Percentiles rank a stretch among this genome's conserved stretches.
phyloP scores from a whole-genome alignment of 2,888 invertebrate genomes.

The Pelosia muscerda region DNA sequence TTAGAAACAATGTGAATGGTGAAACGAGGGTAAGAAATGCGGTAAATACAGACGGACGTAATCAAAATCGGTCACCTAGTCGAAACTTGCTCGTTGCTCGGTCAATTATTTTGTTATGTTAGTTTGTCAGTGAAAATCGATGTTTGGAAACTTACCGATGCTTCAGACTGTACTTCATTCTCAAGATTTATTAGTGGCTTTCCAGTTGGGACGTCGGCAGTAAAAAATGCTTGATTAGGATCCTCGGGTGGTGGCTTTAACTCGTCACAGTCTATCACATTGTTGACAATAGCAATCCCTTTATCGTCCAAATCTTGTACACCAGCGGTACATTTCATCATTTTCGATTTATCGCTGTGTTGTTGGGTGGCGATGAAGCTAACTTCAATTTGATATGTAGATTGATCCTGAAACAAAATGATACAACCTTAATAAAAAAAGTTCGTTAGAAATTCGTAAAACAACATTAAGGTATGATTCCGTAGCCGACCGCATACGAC shows the following conservation, averaged over 20 bases:
- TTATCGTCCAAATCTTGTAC: conserved; percentile 59
- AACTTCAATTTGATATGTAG: conserved; percentile 64
- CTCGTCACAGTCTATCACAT: conserved; percentile 63
- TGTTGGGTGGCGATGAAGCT: conserved; percentile 63
- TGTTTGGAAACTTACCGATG: conserved; percentile 62
- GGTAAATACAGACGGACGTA: too few relatives aligned
- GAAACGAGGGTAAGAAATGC: too few relatives aligned
- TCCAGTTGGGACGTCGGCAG: conserved; percentile 44
- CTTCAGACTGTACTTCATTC: conserved; percentile 74
- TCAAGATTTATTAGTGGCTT: conserved; percentile 68
- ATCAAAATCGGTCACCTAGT: too few relatives aligned
- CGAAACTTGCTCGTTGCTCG: too few relatives aligned
- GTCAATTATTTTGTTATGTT: too few relatives aligned
- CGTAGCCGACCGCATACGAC: too few relatives aligned
- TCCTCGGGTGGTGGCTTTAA: conserved; percentile 41
- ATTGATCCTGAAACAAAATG: conserved; percentile 62
- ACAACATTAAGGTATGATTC: too few relatives aligned
- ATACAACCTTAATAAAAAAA: neutral
- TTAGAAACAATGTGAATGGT: too few relatives aligned
- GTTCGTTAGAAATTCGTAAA: neutral
- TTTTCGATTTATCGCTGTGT: conserved; percentile 57
- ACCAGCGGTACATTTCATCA: conserved; percentile 67
- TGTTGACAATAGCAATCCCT: conserved; percentile 57
- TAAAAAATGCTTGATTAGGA: conserved; percentile 30
- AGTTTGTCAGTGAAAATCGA: neutral